Percentiles rank a stretch among this genome's conserved stretches.
phyloP scores from a whole-genome alignment of 2,797 vertebrate genomes.

The Poecilia wingei region DNA sequence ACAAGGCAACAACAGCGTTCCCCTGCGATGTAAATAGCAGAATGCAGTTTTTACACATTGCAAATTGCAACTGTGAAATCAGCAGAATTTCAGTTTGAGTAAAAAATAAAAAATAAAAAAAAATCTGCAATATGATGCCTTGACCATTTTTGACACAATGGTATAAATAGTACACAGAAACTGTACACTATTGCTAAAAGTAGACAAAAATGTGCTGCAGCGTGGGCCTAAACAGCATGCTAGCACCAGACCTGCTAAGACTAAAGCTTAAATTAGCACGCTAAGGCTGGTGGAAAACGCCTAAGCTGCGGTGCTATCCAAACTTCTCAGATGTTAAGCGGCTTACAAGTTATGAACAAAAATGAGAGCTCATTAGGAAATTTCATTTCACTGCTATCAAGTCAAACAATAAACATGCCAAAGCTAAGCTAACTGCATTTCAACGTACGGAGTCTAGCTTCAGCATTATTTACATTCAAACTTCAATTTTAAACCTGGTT shows the following conservation, averaged over 20 bases:
- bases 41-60: conserved; percentile 26
- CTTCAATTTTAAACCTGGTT: background rate
- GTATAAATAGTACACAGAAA: background rate
- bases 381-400: background rate
- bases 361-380: background rate
- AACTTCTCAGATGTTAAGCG: background rate
- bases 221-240: background rate
- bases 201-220: background rate
- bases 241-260: background rate
- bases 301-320: background rate
- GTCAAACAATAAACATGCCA: background rate
- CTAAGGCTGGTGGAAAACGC: background rate
- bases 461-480: background rate
- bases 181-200: background rate
- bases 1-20: conserved; percentile 28
- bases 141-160: background rate
- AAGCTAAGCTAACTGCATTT: background rate
- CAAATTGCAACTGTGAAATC: conserved; percentile 23
- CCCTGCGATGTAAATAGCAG: conserved; percentile 25
- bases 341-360: background rate
- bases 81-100: conserved; percentile 31
- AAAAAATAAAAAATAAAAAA: too few species aligned
- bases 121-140: background rate
- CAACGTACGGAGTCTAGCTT: background rate
- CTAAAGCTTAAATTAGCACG: background rate